Evolutionary conservation across 1,140 invertebrate genomes (phyloP).

Genomic region (Zophobas atratus): DNA sequence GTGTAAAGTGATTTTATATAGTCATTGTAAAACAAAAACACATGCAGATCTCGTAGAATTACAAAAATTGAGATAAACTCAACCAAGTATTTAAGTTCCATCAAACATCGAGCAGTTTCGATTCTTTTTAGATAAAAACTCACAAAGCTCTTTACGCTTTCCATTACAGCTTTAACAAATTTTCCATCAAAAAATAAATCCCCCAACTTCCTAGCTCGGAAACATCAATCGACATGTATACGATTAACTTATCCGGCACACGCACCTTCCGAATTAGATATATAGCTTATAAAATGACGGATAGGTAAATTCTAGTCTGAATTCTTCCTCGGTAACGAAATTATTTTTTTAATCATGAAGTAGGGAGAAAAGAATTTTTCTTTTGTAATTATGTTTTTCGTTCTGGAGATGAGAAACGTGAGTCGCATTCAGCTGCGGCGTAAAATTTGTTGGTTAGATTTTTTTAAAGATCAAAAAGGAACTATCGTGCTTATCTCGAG

Average conservation of each 20-base stretch:
- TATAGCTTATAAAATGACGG: neutral
- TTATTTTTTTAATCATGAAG: slow-evolving; percentile 20
- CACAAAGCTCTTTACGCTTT: neutral
- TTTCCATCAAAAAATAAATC: slow-evolving; percentile 11
- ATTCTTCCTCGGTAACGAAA: neutral
- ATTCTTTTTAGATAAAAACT: neutral
- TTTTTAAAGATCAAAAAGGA: slow-evolving; percentile 11
- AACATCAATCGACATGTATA: slow-evolving; percentile 12
- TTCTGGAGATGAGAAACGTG: slow-evolving; percentile 28
- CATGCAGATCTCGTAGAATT: no score
- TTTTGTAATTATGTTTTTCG: slow-evolving; percentile 17
- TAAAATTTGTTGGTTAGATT: slow-evolving; percentile 23
- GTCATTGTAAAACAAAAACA: no score
- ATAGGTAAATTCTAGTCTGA: slow-evolving; percentile 1
- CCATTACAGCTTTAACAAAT: slow-evolving; percentile 8
- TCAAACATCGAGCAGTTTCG: no score
- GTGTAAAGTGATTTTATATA: no score
- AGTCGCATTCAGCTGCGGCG: neutral
- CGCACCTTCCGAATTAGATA: slow-evolving; percentile 9
- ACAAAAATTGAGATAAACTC: no score
- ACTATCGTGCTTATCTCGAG: slow-evolving; percentile 13
- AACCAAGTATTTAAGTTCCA: no score
- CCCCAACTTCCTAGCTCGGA: neutral
- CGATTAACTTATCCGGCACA: slow-evolving; percentile 16
- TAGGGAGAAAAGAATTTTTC: neutral